Base-by-base conservation (phyloP, 2,797 vertebrate genomes). In the Pipistrellus kuhlii region DNA sequence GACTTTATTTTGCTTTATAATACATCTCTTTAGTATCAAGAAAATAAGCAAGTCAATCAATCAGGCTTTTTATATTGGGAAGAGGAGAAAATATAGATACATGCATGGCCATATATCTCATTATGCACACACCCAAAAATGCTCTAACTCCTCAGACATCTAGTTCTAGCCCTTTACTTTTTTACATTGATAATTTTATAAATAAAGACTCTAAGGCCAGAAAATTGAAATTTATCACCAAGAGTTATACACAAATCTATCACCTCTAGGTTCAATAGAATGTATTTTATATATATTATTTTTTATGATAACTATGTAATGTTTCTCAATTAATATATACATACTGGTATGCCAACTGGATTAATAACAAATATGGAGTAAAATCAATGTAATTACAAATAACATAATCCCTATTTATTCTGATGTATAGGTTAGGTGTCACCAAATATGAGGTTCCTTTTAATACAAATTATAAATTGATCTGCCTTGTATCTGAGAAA, bases 1-100 rank as follows among this genome's bases (percentile, higher is more conserved):
- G 12, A 8, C 0, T 93, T 96, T 85, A n/a, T 92, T 95, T 91
- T 86, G 41, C 30, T 93, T 93, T 10, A 85, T 69, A 93, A 21
- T 18, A 59, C 9, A 23, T 21, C 4, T 15, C 3, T 53, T 85
- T 87, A 89, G 14, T 66, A 44, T 71, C 13, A 83, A 75, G 18
- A 44, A 69, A 88, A 73, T 71, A 32, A 93, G 14, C 7, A 53
- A 83, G 25, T 76, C 2, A 55, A 18, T 59, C 35, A 80, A 62
- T 62, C 8, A 44, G 3, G 1, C 21, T 44, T 88, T 86, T 94
- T 71, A 72, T 91, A 51, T 73, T 64, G 30, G 11, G 62, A 75
- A 64, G 7, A 77, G 2, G 35, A 85, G 14, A 83, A 71, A 89
- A 73, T 13, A 62, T 17, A 83, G 32, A 27, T 66, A 55, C 0